Conservation (phyloP, 2,888 invertebrate genomes). For the Brassicogethes aeneus region DNA sequence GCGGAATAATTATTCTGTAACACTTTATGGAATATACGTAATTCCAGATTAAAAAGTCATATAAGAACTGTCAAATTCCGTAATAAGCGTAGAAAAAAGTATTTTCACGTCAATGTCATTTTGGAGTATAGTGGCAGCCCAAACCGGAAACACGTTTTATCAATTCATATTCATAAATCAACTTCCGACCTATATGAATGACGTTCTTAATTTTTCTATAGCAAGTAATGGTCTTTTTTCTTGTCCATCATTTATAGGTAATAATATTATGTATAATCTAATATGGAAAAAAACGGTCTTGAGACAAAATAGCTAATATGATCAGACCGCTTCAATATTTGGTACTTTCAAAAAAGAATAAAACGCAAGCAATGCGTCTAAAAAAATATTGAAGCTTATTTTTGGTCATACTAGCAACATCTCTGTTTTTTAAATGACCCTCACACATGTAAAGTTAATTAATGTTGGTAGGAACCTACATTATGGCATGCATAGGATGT, state of each 20-base stretch:
- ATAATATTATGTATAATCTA: too few relatives aligned
- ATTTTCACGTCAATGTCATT: conserved; percentile 62
- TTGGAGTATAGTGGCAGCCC: conserved; percentile 73
- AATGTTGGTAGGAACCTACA: not conserved
- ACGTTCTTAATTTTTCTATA: not conserved
- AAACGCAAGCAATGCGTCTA: too few relatives aligned
- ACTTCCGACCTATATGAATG: not conserved
- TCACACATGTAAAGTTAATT: not conserved
- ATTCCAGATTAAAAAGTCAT: conserved; percentile 50
- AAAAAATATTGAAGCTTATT: not conserved
- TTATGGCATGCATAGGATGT: not conserved
- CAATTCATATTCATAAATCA: not conserved
- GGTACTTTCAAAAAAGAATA: too few relatives aligned
- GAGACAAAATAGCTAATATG: not conserved
- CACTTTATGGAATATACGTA: conserved; percentile 66
- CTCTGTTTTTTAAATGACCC: not conserved
- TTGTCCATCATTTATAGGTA: not conserved
- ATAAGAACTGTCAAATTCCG: conserved; percentile 25
- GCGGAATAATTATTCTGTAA: too few relatives aligned
- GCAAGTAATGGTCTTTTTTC: not conserved
- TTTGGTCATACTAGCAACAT: not conserved
- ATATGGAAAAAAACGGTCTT: not conserved
- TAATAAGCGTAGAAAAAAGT: conserved; percentile 58
- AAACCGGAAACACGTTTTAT: conserved; percentile 39
- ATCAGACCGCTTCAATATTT: too few relatives aligned